A percentile compares a stretch with the other conserved stretches of the same genome.
Conservation (phyloP, 2,797 vertebrate genomes). For the Clangula hyemalis region DNA sequence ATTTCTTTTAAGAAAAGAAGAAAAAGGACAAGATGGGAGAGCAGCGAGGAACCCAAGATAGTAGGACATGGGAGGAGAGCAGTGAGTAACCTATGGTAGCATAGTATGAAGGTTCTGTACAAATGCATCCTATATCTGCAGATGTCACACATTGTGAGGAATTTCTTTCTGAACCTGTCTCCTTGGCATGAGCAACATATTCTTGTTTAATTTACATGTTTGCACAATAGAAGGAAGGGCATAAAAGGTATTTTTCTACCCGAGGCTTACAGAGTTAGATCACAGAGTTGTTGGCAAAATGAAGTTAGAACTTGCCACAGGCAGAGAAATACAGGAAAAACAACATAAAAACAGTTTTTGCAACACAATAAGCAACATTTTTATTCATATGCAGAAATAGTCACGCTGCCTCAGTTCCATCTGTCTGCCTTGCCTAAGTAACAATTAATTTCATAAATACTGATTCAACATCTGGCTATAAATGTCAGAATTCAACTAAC, state of each 20-base stretch:
- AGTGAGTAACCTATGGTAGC: background rate
- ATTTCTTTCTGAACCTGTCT: background rate
- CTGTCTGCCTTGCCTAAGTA: constrained; percentile 16
- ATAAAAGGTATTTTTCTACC: background rate
- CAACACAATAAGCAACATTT: background rate
- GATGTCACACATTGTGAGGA: background rate
- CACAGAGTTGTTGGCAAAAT: background rate
- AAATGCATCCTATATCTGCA: background rate
- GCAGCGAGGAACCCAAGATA: background rate
- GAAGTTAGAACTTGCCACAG: background rate
- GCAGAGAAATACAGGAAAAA: background rate
- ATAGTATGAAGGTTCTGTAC: background rate
- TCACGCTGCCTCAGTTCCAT: background rate
- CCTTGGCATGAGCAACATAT: background rate
- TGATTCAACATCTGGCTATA: constrained; percentile 29
- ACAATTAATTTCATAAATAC: constrained; percentile 38
- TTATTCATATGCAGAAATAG: constrained; percentile 29
- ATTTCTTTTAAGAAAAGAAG: background rate
- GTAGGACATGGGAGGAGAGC: background rate
- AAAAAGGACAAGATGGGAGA: background rate
- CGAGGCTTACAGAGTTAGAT: background rate
- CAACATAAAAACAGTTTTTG: background rate
- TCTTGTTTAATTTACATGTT: background rate
- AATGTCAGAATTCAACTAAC: constrained; percentile 20
- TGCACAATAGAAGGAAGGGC: background rate